phyloP scores from a whole-genome alignment of 2,113 vertebrate species.

The Nycticryphes semicollaris region DNA sequence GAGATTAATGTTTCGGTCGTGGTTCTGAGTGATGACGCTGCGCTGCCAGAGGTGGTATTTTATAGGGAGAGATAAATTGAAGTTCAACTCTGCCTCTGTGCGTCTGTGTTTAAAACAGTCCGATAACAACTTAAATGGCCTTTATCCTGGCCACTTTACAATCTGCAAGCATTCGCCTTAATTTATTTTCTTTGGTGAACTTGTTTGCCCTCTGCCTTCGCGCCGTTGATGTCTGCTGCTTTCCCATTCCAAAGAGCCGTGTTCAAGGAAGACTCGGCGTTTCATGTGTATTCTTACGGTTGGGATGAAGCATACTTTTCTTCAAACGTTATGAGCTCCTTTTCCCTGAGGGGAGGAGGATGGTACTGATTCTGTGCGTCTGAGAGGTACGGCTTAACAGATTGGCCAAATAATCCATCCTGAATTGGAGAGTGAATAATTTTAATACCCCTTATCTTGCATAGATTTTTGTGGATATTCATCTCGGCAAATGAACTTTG shows the following conservation, averaged over 20 bases:
- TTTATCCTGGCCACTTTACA: slow-evolving; percentile 35
- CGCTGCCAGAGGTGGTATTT: slow-evolving; percentile 47
- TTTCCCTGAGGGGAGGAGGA: slow-evolving; percentile 56
- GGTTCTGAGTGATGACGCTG: not conserved
- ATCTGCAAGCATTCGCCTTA: not conserved
- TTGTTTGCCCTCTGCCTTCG: slow-evolving; percentile 17
- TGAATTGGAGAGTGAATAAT: slow-evolving; percentile 59
- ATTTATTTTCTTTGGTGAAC: slow-evolving; percentile 46
- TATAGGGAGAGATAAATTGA: slow-evolving; percentile 22
- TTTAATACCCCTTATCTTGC: slow-evolving; percentile 68
- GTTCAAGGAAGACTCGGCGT: slow-evolving; percentile 25
- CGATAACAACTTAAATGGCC: slow-evolving; percentile 17
- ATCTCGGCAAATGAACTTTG: slow-evolving; percentile 67
- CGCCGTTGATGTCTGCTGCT: slow-evolving; percentile 30
- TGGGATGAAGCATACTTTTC: slow-evolving; percentile 61
- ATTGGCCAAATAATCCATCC: slow-evolving; percentile 66
- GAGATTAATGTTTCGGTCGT: slow-evolving; percentile 1
- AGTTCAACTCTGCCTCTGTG: not conserved
- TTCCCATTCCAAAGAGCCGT: slow-evolving; percentile 38
- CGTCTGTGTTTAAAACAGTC: not conserved
- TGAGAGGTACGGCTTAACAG: slow-evolving; percentile 57
- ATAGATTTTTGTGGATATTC: slow-evolving; percentile 64
- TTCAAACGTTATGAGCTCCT: slow-evolving; percentile 63
- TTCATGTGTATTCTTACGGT: slow-evolving; percentile 48
- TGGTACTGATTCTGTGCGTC: slow-evolving; percentile 54